phyloP scores from a whole-genome alignment of 2,113 vertebrate species.

The Pomatorhinus ruficollis region DNA sequence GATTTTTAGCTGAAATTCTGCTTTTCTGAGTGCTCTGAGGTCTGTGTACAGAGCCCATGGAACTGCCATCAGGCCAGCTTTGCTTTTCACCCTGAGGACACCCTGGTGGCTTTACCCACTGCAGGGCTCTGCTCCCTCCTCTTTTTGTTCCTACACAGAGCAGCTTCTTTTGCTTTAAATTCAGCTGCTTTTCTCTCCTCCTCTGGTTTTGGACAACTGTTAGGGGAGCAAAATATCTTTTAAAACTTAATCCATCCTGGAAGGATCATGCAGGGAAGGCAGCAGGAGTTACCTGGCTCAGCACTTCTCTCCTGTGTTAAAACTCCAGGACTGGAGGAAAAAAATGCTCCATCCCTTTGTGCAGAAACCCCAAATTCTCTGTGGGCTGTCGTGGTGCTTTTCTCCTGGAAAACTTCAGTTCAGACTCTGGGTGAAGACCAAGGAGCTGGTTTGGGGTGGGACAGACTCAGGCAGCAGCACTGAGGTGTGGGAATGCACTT shows the following conservation, averaged over 20 bases:
- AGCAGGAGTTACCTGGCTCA: background rate
- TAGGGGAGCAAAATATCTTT: background rate
- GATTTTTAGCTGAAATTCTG: background rate
- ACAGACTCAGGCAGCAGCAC: background rate
- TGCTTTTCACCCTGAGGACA: background rate
- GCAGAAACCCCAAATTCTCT: background rate
- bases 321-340: background rate
- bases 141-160: background rate
- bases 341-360: too few relatives aligned
- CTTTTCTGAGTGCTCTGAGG: background rate
- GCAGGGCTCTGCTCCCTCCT: background rate
- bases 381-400: background rate
- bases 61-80: background rate
- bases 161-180: background rate
- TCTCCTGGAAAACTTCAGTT: background rate
- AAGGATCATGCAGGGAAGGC: background rate
- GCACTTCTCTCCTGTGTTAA: background rate
- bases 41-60: background rate
- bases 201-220: background rate
- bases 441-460: background rate
- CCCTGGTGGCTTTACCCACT: background rate
- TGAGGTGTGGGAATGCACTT: background rate
- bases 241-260: rapidly evolving
- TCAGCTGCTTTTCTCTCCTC: background rate
- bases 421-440: background rate